Evolutionary conservation across 1,140 invertebrate genomes (phyloP), one percentile per base, ranked within the genome.

Genomic region (Drosophila arizonae): DNA sequence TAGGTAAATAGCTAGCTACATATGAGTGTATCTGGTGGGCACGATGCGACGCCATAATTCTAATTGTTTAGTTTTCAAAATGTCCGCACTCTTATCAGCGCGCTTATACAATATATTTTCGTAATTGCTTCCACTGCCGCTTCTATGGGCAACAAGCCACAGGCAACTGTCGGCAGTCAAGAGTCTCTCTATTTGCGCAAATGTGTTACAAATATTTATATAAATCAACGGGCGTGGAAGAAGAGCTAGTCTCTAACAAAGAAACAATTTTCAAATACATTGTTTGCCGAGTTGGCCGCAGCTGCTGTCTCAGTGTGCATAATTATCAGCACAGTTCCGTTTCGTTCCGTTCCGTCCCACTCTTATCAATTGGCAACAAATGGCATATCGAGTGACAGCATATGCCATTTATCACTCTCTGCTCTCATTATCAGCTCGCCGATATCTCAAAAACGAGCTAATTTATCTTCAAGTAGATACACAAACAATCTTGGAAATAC

Each of bases 311-410:
- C 54, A 17, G 45, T 58, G 36, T 72, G 69, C 70, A 60, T 45
- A 60, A 67, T 72, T 67, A 67, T 68, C 56, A 54, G 9, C 28
- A 61, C n/a, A 61, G 50, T 48, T 68, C 39, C 64, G 50, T 48
- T 13, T 9, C 36, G 50, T 48, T 68, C 39, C 64, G 50, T 48
- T 13, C 36, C 36, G 36, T 11, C 36, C 36, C 36, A 15, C 45
- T 77, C 66, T 77, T 77, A 77, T 77, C 76, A 71, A 62, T 71
- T 71, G 48, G 61, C 56, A 77, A 77, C n/a, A 17, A 46, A 75
- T 74, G 60, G 36, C 72, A 76, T 54, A 72, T 67, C 51, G 55
- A 65, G 45, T 56, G 64, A 41, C 56, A 50, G 56, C 70, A 68
- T 68, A 68, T 66, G 57, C 58, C 54, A 72, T 71, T 43, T 72